Evolutionary conservation across 2,888 invertebrate genomes (phyloP).

Genomic region (Bursaphelenchus okinawaensis): DNA sequence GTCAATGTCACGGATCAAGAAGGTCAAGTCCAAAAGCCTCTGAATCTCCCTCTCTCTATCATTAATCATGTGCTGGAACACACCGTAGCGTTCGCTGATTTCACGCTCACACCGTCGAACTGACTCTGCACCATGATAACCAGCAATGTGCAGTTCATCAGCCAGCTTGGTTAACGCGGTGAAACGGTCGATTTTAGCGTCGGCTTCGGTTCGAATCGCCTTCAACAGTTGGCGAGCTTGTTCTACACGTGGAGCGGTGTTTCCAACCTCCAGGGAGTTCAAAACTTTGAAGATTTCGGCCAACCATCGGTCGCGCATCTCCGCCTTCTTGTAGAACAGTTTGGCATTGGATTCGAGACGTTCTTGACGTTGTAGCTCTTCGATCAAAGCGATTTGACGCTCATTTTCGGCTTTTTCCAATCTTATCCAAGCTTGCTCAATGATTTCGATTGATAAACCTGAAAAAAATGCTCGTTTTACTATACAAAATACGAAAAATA

Average conservation of each 20-base stretch:
- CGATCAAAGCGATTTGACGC: constrained; percentile 82
- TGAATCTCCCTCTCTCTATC: constrained; percentile 65
- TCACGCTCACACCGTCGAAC: constrained; percentile 63
- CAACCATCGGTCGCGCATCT: constrained; percentile 82
- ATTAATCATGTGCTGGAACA: constrained; percentile 77
- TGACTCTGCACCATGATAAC: constrained; percentile 80
- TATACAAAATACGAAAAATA: too few relatives aligned
- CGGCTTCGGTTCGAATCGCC: constrained; percentile 34
- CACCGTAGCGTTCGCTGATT: constrained; percentile 67
- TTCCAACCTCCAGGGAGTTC: constrained; percentile 63
- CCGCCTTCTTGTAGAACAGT: constrained; percentile 85
- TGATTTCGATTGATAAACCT: constrained; percentile 85
- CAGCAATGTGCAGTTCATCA: constrained; percentile 80
- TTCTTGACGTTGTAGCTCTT: constrained; percentile 67
- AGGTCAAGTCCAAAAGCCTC: constrained; percentile 77
- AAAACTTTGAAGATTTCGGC: constrained; percentile 83
- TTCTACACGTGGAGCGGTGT: constrained; percentile 71
- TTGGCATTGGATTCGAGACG: constrained; percentile 68
- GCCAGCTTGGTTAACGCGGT: constrained; percentile 88
- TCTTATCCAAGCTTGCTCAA: constrained; percentile 87
- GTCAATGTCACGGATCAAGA: constrained; percentile 82
- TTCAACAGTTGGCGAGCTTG: constrained; percentile 28
- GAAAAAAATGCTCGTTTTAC: too few relatives aligned
- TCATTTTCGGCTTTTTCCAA: constrained; percentile 88
- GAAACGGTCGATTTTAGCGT: constrained; percentile 74